Base-by-base conservation (phyloP, 2,888 invertebrate species). In the Cheilosia soror region DNA sequence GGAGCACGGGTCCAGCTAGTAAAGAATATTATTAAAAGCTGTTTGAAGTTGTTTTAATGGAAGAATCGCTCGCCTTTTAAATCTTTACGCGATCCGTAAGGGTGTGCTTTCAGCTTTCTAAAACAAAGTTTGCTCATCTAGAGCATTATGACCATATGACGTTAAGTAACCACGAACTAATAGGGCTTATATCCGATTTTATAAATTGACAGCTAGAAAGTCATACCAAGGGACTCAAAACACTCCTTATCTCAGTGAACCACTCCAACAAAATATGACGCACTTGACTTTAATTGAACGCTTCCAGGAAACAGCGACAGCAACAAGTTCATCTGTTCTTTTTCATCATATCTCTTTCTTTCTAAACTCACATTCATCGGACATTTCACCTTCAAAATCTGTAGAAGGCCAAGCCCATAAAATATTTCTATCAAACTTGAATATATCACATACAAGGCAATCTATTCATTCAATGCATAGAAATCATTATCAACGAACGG, bases 331-430 rank as follows among this genome's bases (percentile, higher is more conserved):
- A 72, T 53, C 72, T 72, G 42, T 1, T 31, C n/a, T n/a, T 9
- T 11, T 40, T 31, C n/a, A n/a, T n/a, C n/a, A 6, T 6, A 5
- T 11, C 4, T 9, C 9, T 37, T 53, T 11, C 72, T 63, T 62
- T 51, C 62, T 60, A 62, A 53, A 27, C n/a, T 31, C 31, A 11
- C 42, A 71, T 60, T 71, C 58, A 71, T 47, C 29, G n/a, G 27
- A 25, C 69, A 73, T 63, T 55, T 66, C 55, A 58, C 49, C 75
- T 75, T 75, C 65, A 47, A 27, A 15, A 13, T 9, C 29, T 44
- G 44, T 69, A 40, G 57, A 33, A 60, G n/a, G 68, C 76, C 76
- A 68, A 68, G 51, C 76, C 76, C 76, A 66, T 49, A 44, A 58
- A 53, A 51, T 11, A 37, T 60, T 27, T 33, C 44, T 60, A 31